phyloP scores from a whole-genome alignment of 2,888 invertebrate genomes.

The Agrotis puta region DNA sequence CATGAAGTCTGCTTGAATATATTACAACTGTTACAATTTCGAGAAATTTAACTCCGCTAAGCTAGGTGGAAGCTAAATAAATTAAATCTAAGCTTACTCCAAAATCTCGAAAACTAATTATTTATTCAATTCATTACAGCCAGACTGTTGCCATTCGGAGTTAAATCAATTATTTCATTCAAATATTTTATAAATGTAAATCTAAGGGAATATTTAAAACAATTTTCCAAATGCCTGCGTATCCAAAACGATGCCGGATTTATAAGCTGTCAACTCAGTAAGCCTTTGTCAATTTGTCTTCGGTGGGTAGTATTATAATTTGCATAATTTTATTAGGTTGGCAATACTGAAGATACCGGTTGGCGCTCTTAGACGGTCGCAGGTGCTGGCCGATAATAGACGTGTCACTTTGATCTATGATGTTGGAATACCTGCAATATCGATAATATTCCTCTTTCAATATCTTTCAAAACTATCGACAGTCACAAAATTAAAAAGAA shows the following conservation, averaged over 20 bases:
- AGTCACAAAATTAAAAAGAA: conserved; percentile 8
- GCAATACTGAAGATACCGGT: conserved; percentile 30
- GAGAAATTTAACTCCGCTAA: conserved; percentile 2
- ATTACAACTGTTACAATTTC: not conserved
- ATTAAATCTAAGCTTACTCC: conserved; percentile 28
- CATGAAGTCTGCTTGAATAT: conserved; percentile 10
- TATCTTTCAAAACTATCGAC: conserved; percentile 6
- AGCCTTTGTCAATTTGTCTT: conserved; percentile 63
- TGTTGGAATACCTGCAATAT: conserved; percentile 18
- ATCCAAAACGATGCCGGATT: conserved; percentile 38
- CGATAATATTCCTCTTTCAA: conserved; percentile 11
- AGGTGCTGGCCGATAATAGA: conserved; percentile 59
- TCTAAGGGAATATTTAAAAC: conserved; percentile 54
- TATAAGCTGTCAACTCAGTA: conserved; percentile 55
- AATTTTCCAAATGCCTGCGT: conserved; percentile 46
- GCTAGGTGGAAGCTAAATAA: conserved; percentile 29
- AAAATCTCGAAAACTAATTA: conserved; percentile 48
- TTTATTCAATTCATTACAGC: conserved; percentile 48
- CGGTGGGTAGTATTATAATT: conserved; percentile 71
- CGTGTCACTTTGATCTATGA: conserved; percentile 47
- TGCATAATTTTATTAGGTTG: conserved; percentile 72
- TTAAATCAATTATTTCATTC: conserved; percentile 56
- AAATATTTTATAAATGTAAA: conserved; percentile 54
- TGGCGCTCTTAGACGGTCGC: conserved; percentile 49
- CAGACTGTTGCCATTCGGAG: conserved; percentile 29